Evolutionary conservation across 1,140 invertebrate genomes (phyloP), one percentile per base, ranked within the genome.

Genomic region (Hylaeus volcanicus): DNA sequence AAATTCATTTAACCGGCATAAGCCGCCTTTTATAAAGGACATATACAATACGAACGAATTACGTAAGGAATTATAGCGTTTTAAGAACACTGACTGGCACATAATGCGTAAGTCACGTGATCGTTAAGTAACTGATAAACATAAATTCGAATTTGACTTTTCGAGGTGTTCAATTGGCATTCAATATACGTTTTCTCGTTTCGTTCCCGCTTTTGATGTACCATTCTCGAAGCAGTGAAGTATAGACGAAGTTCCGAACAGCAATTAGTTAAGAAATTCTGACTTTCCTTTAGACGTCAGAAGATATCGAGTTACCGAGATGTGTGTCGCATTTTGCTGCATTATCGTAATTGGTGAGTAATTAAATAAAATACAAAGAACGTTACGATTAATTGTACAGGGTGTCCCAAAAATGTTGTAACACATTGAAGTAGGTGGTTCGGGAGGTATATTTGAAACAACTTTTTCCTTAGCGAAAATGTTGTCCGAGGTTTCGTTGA

Each of bases 261-360:
- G 68, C 15, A 71, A 63, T 60, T 81, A 55, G 53, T 11, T 58
- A 45, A 70, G 70, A 72, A 87, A 82, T 79, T 83, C 75, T 88
- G 85, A 87, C 81, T 87, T 70, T 79, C 68, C 86, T 86, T 88
- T 83, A 70, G 56, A 78, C 82, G 82, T 48, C 26, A 48, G 45
- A 45, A 48, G 26, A 48, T 84, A 79, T 81, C 78, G 55, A 84
- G 79, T 86, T 82, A 82, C 84, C 78, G 72, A 81, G 83, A 68
- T 66, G 60, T 37, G 60, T 51, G 68, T 82, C 87, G 72, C 86
- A 83, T 88, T 86, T 84, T 69, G 82, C 66, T 65, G 15, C 9
- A 39, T 53, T 73, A 9, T 48, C 14, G n/a, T 26, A 68, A 51
- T 58, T 39, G 37, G 48, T 66, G 53, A 41, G 37, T 60, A 39